Conservation (phyloP, 1,140 invertebrate species). For the Drosophila ogumai region DNA sequence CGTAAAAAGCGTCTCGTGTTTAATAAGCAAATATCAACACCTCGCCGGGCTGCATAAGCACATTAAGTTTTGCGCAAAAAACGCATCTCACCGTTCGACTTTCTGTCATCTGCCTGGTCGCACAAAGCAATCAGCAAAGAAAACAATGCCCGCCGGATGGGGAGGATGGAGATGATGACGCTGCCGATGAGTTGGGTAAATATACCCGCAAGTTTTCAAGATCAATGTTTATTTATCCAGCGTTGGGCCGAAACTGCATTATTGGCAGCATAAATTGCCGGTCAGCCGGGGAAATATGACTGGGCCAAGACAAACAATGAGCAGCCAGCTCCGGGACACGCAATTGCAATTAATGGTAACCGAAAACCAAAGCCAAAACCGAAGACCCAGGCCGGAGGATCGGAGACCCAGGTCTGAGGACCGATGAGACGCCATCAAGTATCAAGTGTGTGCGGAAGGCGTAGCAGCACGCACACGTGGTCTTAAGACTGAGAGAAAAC, state of each 20-base stretch:
- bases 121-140: conserved; percentile 79
- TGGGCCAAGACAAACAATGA: conserved; percentile 66
- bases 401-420: conserved; percentile 3
- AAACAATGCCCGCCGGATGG: conserved; percentile 57
- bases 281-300: conserved; percentile 8
- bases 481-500: conserved; percentile 10
- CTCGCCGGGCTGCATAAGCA: conserved; percentile 45
- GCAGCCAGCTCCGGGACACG: conserved; percentile 67
- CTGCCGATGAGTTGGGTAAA: conserved; percentile 77
- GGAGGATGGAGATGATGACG: conserved; percentile 53
- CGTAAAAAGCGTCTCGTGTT: conserved; percentile 68
- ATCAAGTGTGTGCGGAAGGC: conserved; percentile 47
- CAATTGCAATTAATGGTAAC: conserved; percentile 84
- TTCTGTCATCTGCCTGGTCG: conserved; percentile 53
- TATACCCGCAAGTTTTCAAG: conserved; percentile 74
- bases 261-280: conserved; percentile 64
- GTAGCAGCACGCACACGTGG: conserved; percentile 47
- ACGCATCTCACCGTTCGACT: conserved; percentile 7
- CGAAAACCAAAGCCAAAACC: conserved; percentile 65
- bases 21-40: conserved; percentile 82
- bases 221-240: conserved; percentile 80
- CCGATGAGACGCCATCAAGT: conserved; percentile 65
- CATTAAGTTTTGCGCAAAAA: conserved; percentile 35
- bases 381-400: conserved; percentile 8
- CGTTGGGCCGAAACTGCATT: conserved; percentile 73